Percentiles rank a stretch among this genome's conserved stretches.
phyloP scores from a whole-genome alignment of 2,113 vertebrate species.

The Phycodurus eques region DNA sequence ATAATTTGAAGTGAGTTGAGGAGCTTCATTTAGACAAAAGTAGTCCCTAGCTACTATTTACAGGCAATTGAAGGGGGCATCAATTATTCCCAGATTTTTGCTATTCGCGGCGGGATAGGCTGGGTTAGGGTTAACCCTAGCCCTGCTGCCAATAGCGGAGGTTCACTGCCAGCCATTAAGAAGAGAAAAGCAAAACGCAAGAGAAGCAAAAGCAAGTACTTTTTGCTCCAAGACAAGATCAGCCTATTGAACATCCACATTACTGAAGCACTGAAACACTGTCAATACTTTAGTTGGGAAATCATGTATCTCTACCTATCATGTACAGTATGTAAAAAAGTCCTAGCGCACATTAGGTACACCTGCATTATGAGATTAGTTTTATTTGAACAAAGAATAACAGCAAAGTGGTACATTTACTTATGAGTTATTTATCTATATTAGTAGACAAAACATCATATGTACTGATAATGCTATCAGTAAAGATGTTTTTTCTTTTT shows the following conservation, averaged over 20 bases:
- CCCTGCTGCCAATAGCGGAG: no score
- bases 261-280: conserved; percentile 42
- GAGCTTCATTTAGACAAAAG: no score
- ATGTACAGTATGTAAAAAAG: background rate
- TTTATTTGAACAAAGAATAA: background rate
- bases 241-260: conserved; percentile 12
- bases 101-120: no score
- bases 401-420: no score
- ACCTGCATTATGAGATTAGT: background rate
- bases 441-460: background rate
- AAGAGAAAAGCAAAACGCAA: conserved; percentile 8
- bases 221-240: conserved; percentile 9
- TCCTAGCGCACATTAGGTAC: background rate
- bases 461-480: background rate
- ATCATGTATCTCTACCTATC: conserved; percentile 2
- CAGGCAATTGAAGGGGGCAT: no score
- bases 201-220: background rate
- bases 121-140: no score
- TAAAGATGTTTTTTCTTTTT: background rate
- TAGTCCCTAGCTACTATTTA: no score
- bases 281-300: background rate
- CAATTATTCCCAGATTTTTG: no score
- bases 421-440: background rate
- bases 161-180: background rate
- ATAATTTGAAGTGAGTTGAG: no score